Conservation (phyloP, 2,888 invertebrate genomes). For the Ommatoiulus sabulosus region DNA sequence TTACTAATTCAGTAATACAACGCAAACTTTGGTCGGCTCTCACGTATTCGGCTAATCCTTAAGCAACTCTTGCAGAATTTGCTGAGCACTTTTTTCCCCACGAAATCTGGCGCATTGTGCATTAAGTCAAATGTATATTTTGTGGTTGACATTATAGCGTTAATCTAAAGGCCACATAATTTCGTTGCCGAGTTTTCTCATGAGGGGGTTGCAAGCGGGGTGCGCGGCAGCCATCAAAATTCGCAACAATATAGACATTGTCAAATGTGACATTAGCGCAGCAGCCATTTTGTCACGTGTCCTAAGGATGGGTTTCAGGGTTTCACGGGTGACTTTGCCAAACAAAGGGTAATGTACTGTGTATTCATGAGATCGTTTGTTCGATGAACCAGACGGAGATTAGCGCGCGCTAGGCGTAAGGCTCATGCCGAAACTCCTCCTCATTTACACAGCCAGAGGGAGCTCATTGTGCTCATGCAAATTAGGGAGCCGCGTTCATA, state of each 20-base stretch:
- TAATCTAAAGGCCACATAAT: conserved; percentile 15
- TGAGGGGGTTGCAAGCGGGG: conserved; percentile 3
- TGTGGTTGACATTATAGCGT: background rate
- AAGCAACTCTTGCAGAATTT: background rate
- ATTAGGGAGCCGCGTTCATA: background rate
- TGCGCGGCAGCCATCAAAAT: background rate
- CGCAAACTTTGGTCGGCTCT: no score
- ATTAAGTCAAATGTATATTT: conserved; percentile 26
- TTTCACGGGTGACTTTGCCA: conserved; percentile 40
- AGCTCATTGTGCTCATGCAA: background rate
- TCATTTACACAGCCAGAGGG: conserved; percentile 40
- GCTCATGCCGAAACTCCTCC: conserved; percentile 39
- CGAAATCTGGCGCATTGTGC: background rate
- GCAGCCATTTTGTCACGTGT: conserved; percentile 40
- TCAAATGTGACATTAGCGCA: conserved; percentile 3
- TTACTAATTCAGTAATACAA: no score
- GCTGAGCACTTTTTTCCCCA: background rate
- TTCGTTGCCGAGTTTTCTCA: conserved; percentile 7
- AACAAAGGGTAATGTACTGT: conserved; percentile 40
- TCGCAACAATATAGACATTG: conserved; percentile 26
- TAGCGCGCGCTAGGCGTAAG: background rate
- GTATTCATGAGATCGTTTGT: conserved; percentile 43
- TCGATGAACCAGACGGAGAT: conserved; percentile 36
- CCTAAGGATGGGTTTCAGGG: conserved; percentile 30
- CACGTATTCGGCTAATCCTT: no score